Evolutionary conservation across 2,888 invertebrate genomes (phyloP), one percentile per base, ranked within the genome.

Genomic region (Calephelis perditalis): DNA sequence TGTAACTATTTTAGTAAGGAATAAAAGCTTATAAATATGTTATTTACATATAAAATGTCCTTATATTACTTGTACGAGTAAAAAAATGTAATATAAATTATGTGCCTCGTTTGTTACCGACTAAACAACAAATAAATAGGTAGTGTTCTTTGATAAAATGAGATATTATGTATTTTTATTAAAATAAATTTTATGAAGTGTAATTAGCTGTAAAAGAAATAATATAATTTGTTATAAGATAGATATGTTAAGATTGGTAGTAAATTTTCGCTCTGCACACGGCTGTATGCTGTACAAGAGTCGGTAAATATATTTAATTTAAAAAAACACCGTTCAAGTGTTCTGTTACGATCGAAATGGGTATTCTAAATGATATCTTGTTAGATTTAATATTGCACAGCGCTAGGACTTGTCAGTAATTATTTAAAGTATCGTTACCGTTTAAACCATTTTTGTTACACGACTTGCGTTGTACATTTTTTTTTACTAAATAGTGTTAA

Each of bases 101-200:
- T 83, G 89, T 89, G 89, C 89, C 89, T 90, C 88, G 80, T 80
- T 77, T 74, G 88, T 90, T 90, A 90, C 89, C 89, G 86, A 84
- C 70, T 76, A 78, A 80, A 78, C 73, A 78, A 81, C 77, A 82
- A 81, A 80, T 77, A 81, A 75, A 80, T 81, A 83, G 77, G 78
- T 80, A 82, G 85, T 88, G 86, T 86, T 86, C 84, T 87, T 85
- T 84, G 79, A 86, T 84, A 85, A 80, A 80, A 77, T 76, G 80
- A 88, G 78, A 87, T 84, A 84, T 87, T 83, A 85, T 86, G 86
- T 88, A 86, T 88, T 88, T 87, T 82, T 85, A 81, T 80, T 68
- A 73, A 81, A 81, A 78, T 79, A 84, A 80, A 83, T 79, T 81
- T 82, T 87, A 87, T 83, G 84, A 86, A 81, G 82, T 84, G 86